phyloP scores from a whole-genome alignment of 2,888 invertebrate species.

The Eugnorisma glareosa region DNA sequence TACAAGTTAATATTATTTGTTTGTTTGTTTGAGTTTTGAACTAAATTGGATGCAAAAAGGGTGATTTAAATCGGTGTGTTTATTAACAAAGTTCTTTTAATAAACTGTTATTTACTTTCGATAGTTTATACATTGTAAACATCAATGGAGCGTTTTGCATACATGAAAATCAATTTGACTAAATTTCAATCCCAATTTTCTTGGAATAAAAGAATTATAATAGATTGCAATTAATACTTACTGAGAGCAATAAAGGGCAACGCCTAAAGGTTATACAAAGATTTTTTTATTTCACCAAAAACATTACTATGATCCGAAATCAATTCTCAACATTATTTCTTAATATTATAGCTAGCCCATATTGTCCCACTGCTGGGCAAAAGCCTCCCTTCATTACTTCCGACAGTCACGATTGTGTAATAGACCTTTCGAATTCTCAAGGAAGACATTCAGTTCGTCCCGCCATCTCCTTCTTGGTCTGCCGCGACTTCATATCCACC shows the following conservation, averaged over 20 bases:
- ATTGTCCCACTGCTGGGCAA: too few relatives aligned
- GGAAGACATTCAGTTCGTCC: too few relatives aligned
- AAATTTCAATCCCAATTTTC: not conserved
- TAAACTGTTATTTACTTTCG: slow-evolving; percentile 19
- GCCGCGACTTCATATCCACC: too few relatives aligned
- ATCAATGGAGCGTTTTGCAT: not conserved
- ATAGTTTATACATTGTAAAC: not conserved
- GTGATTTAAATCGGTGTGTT: slow-evolving; percentile 27
- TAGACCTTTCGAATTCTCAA: too few relatives aligned
- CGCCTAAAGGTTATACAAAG: too few relatives aligned
- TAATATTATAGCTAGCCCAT: too few relatives aligned
- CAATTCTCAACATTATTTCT: too few relatives aligned
- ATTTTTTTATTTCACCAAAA: too few relatives aligned
- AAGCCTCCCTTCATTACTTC: too few relatives aligned
- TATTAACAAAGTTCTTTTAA: slow-evolving; percentile 29
- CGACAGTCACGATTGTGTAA: too few relatives aligned
- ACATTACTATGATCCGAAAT: too few relatives aligned
- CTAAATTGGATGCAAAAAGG: slow-evolving; percentile 47
- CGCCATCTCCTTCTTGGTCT: too few relatives aligned
- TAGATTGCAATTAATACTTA: not conserved
- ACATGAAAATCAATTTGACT: not conserved
- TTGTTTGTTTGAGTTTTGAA: slow-evolving; percentile 66
- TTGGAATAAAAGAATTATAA: not conserved
- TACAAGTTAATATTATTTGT: slow-evolving; percentile 59
- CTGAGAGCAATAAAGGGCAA: not conserved